Base-by-base conservation (phyloP, 2,888 invertebrate genomes). In the Macaria liturata region DNA sequence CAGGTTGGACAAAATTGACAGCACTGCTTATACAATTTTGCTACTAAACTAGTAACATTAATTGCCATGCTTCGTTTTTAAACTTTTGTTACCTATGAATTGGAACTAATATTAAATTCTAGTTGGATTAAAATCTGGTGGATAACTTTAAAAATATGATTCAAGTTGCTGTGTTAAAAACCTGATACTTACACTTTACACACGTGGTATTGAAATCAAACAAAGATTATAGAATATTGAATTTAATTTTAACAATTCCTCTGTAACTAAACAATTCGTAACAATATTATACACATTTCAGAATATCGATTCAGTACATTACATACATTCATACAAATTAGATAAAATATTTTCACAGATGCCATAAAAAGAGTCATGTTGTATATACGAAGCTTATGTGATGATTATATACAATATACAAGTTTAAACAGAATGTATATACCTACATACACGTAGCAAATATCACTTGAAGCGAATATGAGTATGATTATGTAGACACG, bases 211-310 rank as follows among this genome's bases (percentile, higher is more conserved):
- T 4, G 55, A 62, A 69, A 68, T 66, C 57, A 57, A 42, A 55
- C 40, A 39, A 37, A 4, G 42, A 32, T 3, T 77, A 83, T 74
- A 83, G 80, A 84, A 86, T 86, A 85, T 78, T 79, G 68, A 81
- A 83, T 88, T 86, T 88, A 83, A 84, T 86, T 81, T 76, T 83
- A 89, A 88, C 88, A 88, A 87, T 85, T 86, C 81, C 78, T 79
- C 71, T 64, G 69, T 81, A 83, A 80, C 75, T 80, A 49, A 57
- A 52, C 46, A 45, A 53, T 57, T 53, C 39, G 40, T 86, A 88
- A 85, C 80, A 72, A 73, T 80, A 80, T 76, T 68, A 69, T 79
- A 79, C 68, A 73, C 69, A 65, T 67, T 71, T 59, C 56, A 66
- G 67, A 69, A 71, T 64, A 60, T 48, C 56, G 43, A 53, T 60